Conservation (phyloP, 2,113 vertebrate species). For the Chinchilla lanigera region DNA sequence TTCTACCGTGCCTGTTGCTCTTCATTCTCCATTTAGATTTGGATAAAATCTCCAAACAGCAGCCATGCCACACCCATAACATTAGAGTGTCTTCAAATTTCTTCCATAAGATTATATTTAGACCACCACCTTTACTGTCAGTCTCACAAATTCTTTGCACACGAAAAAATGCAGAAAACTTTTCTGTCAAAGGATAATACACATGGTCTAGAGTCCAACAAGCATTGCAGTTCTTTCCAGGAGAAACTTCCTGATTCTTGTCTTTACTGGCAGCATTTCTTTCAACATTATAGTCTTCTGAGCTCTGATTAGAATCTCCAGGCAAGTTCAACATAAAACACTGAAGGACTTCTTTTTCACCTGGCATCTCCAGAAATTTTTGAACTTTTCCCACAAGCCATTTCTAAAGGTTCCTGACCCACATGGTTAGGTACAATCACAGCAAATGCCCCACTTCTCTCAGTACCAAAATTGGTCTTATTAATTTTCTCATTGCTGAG, state of each 20-base stretch:
- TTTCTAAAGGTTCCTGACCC: background rate
- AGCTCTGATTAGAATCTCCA: background rate
- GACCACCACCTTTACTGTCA: background rate
- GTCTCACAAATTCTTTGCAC: background rate
- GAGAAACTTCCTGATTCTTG: background rate
- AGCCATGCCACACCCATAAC: background rate
- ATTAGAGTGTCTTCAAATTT: background rate
- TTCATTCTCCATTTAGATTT: background rate
- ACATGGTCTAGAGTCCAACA: background rate
- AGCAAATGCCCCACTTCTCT: background rate
- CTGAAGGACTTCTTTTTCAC: background rate
- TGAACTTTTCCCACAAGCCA: background rate
- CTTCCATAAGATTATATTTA: background rate
- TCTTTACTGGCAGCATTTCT: background rate
- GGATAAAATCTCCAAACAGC: background rate
- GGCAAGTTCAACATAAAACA: background rate
- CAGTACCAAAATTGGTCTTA: background rate
- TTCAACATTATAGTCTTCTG: background rate
- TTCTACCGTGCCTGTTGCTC: background rate
- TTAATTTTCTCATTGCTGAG: background rate
- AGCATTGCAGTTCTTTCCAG: background rate
- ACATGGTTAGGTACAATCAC: background rate
- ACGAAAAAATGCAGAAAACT: background rate
- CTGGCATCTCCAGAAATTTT: background rate
- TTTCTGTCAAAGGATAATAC: background rate